These are phyloP conservation scores for Heliopora coerulea DNA, from an alignment of 92 coral and sea anemone species.

Conservation along the genomic window DNA sequence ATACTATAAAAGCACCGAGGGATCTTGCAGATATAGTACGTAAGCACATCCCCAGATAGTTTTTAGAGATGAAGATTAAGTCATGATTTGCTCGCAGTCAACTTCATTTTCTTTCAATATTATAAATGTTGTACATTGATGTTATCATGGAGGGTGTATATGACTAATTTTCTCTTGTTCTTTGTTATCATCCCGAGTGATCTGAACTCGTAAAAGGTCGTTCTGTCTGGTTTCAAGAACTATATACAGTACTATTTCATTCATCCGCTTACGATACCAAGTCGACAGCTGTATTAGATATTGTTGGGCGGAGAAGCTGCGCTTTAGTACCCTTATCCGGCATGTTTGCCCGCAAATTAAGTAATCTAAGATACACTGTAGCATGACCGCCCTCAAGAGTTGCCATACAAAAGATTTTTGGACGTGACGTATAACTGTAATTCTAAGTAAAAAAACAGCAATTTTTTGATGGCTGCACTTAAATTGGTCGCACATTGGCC, in stretches of 20 bases:
- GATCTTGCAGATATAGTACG: too few species aligned
- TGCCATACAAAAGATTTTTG: neutral
- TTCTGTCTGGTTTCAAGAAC: neutral
- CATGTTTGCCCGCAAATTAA: slow-evolving; percentile 26
- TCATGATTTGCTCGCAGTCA: too few species aligned
- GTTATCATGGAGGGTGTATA: neutral
- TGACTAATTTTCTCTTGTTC: too few species aligned
- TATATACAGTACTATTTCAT: neutral
- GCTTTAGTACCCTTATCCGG: neutral
- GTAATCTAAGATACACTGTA: slow-evolving; percentile 4
- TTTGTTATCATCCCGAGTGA: too few species aligned
- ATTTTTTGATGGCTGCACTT: neutral
- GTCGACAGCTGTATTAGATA: neutral
- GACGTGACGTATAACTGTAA: neutral
- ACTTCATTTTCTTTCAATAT: too few species aligned
- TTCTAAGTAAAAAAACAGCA: neutral
- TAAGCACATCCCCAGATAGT: too few species aligned
- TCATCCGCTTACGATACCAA: slow-evolving; percentile 1
- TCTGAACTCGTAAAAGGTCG: too few species aligned
- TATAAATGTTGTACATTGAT: too few species aligned
- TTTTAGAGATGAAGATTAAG: too few species aligned
- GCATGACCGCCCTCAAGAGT: neutral
- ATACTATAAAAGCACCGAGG: too few species aligned
- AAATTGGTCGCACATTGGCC: slow-evolving; percentile 4
- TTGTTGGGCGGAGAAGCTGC: slow-evolving; percentile 23